Base-by-base conservation (phyloP, 2,113 vertebrate genomes). In the Dipodomys stephensi region DNA sequence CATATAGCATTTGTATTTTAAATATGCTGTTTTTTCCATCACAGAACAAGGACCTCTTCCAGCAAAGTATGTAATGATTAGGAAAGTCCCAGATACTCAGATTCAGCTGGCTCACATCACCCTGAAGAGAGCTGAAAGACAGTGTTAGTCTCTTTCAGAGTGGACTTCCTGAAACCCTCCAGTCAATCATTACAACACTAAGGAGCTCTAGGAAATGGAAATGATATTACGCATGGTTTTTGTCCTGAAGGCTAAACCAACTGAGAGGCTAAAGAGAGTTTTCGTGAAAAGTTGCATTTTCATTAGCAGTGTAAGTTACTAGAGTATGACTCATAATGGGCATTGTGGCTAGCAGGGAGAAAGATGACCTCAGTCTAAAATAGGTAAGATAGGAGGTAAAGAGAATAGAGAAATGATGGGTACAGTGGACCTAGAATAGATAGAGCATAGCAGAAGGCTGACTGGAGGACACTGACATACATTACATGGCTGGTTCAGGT, bases 361-460 rank as follows among this genome's bases (percentile, higher is more conserved):
- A n/a, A 60, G 44, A 27, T 28, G 57, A 20, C 1, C 9, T n/a
- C 19, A 20, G 6, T 27, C 30, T 39, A 8, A 68, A 65, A 32
- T 9, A 64, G 79, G 27, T 1, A 65, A 10, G 30, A 27, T 11
- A 28, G 46, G n/a, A 3, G 13, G 13, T 22, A 22, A 30, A 35
- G 1, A n/a, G 49, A 28, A 30, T 23, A 39, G 1, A 10, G 22
- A 10, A 22, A 28, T 39, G 65, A 23, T 4, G 8, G 30, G 23
- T 15, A 27, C 7, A 27, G 0, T 2, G 5, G 27, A 57, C 0
- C 27, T 3, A 1, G 6, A 57, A 32, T 44, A 1, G 2, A 30
- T 23, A 7, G 1, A 22, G 30, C 11, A 16, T n/a, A 7, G 15
- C 30, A 15, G 39, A 49, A 53, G 13, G 8, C 2, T 15, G 16